These are phyloP conservation scores for Salvelinus alpinus DNA, from an alignment of 2,113 vertebrate species.

Conservation along the genomic window DNA sequence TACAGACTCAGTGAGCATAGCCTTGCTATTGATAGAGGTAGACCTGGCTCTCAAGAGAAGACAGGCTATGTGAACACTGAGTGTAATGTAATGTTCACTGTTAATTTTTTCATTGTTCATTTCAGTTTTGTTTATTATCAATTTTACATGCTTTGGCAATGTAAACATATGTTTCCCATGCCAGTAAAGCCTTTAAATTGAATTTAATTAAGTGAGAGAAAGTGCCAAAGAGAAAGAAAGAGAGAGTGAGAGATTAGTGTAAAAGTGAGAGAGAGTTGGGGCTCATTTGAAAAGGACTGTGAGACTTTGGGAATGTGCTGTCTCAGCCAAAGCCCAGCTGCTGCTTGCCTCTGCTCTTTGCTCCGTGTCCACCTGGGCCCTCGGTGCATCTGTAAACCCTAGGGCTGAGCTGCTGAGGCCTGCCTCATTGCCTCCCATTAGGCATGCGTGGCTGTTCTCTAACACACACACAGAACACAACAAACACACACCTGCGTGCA, in stretches of 20 bases:
- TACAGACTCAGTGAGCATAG: too few species aligned
- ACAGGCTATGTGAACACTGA: too few species aligned
- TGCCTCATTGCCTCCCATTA: constrained; percentile 54
- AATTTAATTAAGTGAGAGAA: constrained; percentile 1
- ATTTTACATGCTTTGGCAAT: too few species aligned
- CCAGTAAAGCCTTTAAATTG: too few species aligned
- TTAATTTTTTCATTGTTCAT: too few species aligned
- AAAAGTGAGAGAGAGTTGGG: constrained; percentile 14
- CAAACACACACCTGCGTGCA: neutral
- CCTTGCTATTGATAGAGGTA: too few species aligned
- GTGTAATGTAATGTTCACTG: too few species aligned
- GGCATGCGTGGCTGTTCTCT: constrained; percentile 25
- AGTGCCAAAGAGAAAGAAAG: constrained; percentile 26
- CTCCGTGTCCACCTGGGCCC: too few species aligned
- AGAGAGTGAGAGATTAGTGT: constrained; percentile 32
- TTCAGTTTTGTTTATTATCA: too few species aligned
- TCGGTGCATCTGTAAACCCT: constrained; percentile 52
- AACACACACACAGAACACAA: constrained; percentile 5
- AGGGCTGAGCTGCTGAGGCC: constrained; percentile 30
- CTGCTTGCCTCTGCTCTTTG: constrained; percentile 38
- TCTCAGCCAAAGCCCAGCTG: constrained; percentile 62
- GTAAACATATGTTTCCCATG: too few species aligned
- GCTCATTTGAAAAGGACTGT: constrained; percentile 32
- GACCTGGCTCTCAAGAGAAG: too few species aligned
- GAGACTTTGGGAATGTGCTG: constrained; percentile 55